A percentile compares a stretch with the other conserved stretches of the same genome.
phyloP scores from a whole-genome alignment of 1,140 invertebrate species.

The Drosophila malerkotliana region DNA sequence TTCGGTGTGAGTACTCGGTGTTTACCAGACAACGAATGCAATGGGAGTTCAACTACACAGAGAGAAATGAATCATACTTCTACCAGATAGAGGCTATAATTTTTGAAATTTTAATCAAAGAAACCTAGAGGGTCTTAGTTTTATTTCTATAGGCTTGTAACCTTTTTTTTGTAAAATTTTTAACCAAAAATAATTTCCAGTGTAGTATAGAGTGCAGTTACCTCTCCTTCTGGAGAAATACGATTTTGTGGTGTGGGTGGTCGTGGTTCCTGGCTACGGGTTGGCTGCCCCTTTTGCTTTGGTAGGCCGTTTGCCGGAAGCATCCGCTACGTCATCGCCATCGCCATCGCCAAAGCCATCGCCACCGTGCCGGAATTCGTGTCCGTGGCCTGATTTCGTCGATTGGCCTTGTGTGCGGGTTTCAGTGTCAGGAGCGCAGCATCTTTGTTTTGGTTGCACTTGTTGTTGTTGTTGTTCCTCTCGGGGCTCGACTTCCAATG shows the following conservation, averaged over 20 bases:
- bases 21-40: slow-evolving; percentile 63
- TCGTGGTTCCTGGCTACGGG: slow-evolving; percentile 1
- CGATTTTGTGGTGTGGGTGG: not conserved
- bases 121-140: not conserved
- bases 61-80: not conserved
- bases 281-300: slow-evolving; percentile 19
- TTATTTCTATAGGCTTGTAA: not conserved
- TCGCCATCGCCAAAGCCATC: slow-evolving; percentile 47
- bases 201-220: slow-evolving; percentile 61
- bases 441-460: slow-evolving; percentile 68
- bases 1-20: slow-evolving; percentile 52
- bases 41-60: slow-evolving; percentile 4
- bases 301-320: slow-evolving; percentile 35
- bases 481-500: slow-evolving; percentile 30
- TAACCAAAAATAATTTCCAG: not conserved
- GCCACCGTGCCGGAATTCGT: slow-evolving; percentile 56
- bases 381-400: slow-evolving; percentile 77
- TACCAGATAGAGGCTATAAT: too few species aligned
- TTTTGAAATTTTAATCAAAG: too few species aligned
- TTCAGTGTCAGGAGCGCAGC: slow-evolving; percentile 76
- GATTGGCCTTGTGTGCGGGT: slow-evolving; percentile 74
- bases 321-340: slow-evolving; percentile 49
- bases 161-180: not conserved
- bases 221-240: slow-evolving; percentile 39
- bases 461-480: slow-evolving; percentile 30